Percentiles rank a stretch among this genome's conserved stretches.
phyloP scores from a whole-genome alignment of 1,140 invertebrate species.

The Lordiphosa collinella region DNA sequence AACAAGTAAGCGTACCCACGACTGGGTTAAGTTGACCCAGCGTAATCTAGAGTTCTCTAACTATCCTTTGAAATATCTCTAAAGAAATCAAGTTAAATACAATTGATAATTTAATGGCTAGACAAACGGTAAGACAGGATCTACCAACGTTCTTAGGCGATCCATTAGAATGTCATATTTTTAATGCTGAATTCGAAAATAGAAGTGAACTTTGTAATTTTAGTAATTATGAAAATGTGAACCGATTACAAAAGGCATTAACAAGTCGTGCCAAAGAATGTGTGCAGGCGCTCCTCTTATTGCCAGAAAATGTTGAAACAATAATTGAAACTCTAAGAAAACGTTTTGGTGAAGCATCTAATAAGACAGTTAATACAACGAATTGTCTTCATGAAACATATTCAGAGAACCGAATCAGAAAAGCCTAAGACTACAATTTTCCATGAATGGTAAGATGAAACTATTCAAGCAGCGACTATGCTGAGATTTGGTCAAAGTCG shows the following conservation, averaged over 20 bases:
- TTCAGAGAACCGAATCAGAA: background rate
- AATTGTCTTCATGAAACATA: slow-evolving; percentile 9
- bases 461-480: background rate
- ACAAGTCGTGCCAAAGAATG: too few species aligned
- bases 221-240: too few species aligned
- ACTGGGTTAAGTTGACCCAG: slow-evolving; percentile 4
- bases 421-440: too few species aligned
- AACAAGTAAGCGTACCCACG: background rate
- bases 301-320: too few species aligned
- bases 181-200: slow-evolving; percentile 5
- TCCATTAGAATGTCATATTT: slow-evolving; percentile 10
- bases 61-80: too few species aligned
- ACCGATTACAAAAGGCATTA: too few species aligned
- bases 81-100: too few species aligned
- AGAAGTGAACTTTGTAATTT: slow-evolving; percentile 2
- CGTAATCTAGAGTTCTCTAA: background rate
- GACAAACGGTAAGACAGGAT: slow-evolving; percentile 9
- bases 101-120: slow-evolving; percentile 8
- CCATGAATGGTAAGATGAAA: slow-evolving; percentile 14
- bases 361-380: too few species aligned
- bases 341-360: too few species aligned
- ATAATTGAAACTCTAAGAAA: too few species aligned
- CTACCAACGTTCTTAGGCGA: slow-evolving; percentile 15
- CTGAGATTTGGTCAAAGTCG: slow-evolving; percentile 8
- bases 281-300: too few species aligned